Conservation (phyloP, 2,888 invertebrate genomes). For the Ametastegia equiseti region DNA sequence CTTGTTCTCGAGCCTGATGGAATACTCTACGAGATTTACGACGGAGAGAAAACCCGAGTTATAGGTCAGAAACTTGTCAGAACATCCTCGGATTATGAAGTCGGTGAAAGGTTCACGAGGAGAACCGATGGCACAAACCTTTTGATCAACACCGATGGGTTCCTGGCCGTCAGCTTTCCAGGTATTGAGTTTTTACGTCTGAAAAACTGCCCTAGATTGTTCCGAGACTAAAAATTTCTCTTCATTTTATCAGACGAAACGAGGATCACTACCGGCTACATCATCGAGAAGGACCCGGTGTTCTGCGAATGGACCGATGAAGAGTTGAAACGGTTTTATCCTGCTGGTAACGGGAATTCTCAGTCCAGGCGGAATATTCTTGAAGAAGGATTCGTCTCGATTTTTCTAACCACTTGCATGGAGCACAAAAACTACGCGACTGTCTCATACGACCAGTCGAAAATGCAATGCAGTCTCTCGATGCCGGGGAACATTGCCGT, state of each 20-base stretch:
- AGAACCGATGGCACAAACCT: slow-evolving; percentile 69
- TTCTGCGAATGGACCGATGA: slow-evolving; percentile 67
- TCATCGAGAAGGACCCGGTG: slow-evolving; percentile 63
- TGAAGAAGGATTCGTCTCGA: slow-evolving; percentile 65
- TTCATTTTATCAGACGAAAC: slow-evolving; percentile 68
- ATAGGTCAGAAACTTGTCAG: slow-evolving; percentile 69
- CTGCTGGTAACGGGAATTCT: slow-evolving; percentile 39
- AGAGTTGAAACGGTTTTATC: slow-evolving; percentile 58
- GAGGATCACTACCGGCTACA: slow-evolving; percentile 64
- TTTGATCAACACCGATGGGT: slow-evolving; percentile 65
- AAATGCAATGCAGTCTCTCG: slow-evolving; percentile 62
- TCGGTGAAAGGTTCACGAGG: slow-evolving; percentile 67
- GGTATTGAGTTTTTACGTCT: slow-evolving; percentile 57
- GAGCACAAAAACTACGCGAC: slow-evolving; percentile 79
- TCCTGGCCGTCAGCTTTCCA: slow-evolving; percentile 65
- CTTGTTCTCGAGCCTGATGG: slow-evolving; percentile 66
- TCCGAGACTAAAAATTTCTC: background rate
- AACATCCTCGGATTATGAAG: slow-evolving; percentile 66
- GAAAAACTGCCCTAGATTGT: background rate
- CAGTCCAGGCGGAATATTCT: slow-evolving; percentile 55
- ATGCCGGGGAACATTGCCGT: slow-evolving; percentile 65
- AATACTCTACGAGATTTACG: slow-evolving; percentile 63
- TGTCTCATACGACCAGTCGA: slow-evolving; percentile 75
- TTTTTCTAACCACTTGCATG: slow-evolving; percentile 67
- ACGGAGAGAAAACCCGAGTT: slow-evolving; percentile 63